A percentile compares a stretch with the other conserved stretches of the same genome.
These are phyloP conservation scores for Mactromeris polynyma DNA, from an alignment of 2,888 invertebrate species.

Conservation along the genomic window DNA sequence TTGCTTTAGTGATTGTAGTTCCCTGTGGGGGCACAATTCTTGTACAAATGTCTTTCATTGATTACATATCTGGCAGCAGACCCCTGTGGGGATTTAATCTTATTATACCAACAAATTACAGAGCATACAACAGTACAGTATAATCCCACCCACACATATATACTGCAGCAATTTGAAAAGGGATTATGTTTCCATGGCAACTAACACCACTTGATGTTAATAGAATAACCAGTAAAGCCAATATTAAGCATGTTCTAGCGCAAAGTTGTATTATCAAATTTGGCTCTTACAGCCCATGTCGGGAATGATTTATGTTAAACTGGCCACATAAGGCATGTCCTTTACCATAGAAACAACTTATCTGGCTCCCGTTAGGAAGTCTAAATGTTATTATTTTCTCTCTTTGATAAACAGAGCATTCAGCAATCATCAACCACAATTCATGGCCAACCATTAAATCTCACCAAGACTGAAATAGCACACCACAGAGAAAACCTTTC, in stretches of 20 bases:
- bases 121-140: background rate
- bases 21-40: no score
- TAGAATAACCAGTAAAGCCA: background rate
- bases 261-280: background rate
- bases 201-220: background rate
- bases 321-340: no score
- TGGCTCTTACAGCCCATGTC: background rate
- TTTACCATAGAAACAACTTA: no score
- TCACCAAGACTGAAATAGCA: no score
- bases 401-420: no score
- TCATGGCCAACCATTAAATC: no score
- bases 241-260: background rate
- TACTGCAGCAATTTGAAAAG: slow-evolving; percentile 4
- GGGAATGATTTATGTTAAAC: no score
- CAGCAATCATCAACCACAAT: no score
- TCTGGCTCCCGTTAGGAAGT: no score
- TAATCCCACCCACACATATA: background rate
- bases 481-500: no score
- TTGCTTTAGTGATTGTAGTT: no score
- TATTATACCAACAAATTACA: background rate
- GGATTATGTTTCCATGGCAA: background rate
- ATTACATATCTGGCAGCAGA: background rate
- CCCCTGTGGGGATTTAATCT: background rate
- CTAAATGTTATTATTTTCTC: no score
- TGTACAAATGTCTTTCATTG: background rate